These are phyloP conservation scores for Verasper variegatus DNA, from an alignment of 2,113 vertebrate species.

Conservation along the genomic window DNA sequence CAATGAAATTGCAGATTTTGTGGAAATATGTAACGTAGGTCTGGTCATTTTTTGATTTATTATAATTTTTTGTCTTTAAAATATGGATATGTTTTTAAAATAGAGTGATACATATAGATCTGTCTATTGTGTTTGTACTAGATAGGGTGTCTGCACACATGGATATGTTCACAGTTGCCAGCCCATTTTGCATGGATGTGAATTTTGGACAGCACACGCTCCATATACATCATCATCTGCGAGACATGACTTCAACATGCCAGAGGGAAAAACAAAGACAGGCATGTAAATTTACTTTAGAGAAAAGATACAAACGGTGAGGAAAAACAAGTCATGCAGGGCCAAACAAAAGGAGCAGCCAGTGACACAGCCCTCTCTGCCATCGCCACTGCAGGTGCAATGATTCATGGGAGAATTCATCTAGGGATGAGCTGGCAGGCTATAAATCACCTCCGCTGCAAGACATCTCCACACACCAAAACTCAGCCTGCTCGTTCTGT, in stretches of 20 bases:
- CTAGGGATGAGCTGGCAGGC: constrained; percentile 59
- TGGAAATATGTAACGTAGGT: too few species aligned
- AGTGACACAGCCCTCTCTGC: constrained; percentile 63
- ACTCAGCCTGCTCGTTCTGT: constrained; percentile 32
- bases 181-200: not conserved
- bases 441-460: constrained; percentile 74
- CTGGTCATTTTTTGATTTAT: too few species aligned
- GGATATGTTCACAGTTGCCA: not conserved
- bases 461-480: constrained; percentile 54
- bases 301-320: not conserved
- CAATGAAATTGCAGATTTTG: too few species aligned
- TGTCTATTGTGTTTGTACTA: not conserved
- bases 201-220: too few species aligned
- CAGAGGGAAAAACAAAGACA: constrained; percentile 1
- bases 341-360: constrained; percentile 48
- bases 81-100: not conserved
- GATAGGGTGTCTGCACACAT: not conserved
- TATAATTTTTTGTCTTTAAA: too few species aligned
- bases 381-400: constrained; percentile 71
- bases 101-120: not conserved
- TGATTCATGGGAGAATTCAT: constrained; percentile 79
- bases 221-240: too few species aligned
- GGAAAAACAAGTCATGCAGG: constrained; percentile 48
- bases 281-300: not conserved
- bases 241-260: not conserved